Evolutionary conservation across 2,797 vertebrate species (phyloP).

Genomic region (Hozukius guyotensis): DNA sequence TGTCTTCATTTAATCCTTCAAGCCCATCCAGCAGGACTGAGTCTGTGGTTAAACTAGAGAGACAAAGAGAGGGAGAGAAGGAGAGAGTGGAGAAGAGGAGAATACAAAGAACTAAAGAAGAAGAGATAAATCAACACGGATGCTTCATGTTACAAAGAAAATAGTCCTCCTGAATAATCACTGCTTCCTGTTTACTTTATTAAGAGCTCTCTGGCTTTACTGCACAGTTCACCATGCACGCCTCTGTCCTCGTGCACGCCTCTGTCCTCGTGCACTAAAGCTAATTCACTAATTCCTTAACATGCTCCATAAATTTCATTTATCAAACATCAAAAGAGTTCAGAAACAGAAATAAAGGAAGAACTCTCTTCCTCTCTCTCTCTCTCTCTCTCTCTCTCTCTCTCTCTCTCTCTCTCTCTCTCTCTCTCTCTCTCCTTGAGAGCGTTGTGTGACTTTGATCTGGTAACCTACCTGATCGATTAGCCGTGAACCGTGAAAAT

Average conservation of each 20-base stretch:
- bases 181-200: constrained; percentile 53
- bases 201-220: constrained; percentile 40
- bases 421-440: constrained; percentile 44
- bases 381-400: background rate
- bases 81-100: background rate
- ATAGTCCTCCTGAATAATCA: constrained; percentile 30
- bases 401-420: constrained; percentile 36
- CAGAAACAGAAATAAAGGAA: background rate
- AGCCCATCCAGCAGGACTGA: background rate
- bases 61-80: background rate
- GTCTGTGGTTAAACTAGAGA: background rate
- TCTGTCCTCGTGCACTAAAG: constrained; percentile 1
- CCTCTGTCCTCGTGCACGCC: too few species aligned
- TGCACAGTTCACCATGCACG: constrained; percentile 28
- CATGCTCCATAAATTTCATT: constrained; percentile 47
- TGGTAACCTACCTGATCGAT: constrained; percentile 64
- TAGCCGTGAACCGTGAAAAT: constrained; percentile 68
- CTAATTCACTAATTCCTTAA: constrained; percentile 41
- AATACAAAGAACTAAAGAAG: background rate
- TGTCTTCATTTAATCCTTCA: constrained; percentile 9
- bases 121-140: constrained; percentile 34
- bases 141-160: constrained; percentile 18
- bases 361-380: background rate
- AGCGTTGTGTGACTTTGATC: constrained; percentile 65
- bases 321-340: constrained; percentile 22